phyloP scores from a whole-genome alignment of 2,888 invertebrate species.

The Platerodrilus igneus region DNA sequence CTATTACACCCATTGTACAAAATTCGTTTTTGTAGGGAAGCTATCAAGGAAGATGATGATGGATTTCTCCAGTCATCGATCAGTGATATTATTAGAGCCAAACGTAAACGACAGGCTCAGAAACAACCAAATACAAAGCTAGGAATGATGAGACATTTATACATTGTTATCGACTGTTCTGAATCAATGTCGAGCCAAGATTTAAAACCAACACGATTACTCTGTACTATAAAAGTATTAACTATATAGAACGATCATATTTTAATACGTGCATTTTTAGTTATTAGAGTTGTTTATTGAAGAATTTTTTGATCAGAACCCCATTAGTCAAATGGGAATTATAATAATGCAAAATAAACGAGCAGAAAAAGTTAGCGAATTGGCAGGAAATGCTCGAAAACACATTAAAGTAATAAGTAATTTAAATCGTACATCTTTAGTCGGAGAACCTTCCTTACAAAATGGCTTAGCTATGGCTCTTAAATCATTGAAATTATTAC shows the following conservation, averaged over 20 bases:
- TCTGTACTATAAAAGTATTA: constrained; percentile 83
- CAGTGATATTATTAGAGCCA: constrained; percentile 86
- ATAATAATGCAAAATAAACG: constrained; percentile 88
- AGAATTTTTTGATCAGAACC: constrained; percentile 98
- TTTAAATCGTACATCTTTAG: constrained; percentile 62
- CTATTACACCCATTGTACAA: too few species aligned
- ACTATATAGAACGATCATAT: too few species aligned
- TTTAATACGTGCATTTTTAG: too few species aligned
- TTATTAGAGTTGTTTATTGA: constrained; percentile 89
- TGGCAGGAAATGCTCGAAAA: constrained; percentile 81
- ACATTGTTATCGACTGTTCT: constrained; percentile 88
- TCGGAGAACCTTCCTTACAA: constrained; percentile 94
- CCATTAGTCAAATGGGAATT: constrained; percentile 93
- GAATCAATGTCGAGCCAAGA: constrained; percentile 93
- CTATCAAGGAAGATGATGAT: constrained; percentile 92
- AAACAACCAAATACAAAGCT: constrained; percentile 76
- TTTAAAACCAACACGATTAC: constrained; percentile 85
- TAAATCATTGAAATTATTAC: constrained; percentile 79
- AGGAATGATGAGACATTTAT: constrained; percentile 98
- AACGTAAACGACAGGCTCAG: constrained; percentile 69
- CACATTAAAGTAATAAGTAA: constrained; percentile 68
- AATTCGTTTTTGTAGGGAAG: constrained; percentile 64
- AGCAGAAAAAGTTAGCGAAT: constrained; percentile 86
- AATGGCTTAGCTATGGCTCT: constrained; percentile 88
- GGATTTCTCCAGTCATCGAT: constrained; percentile 88